A percentile compares a stretch with the other conserved stretches of the same genome.
Evolutionary conservation across 2,797 vertebrate genomes (phyloP).

Genomic region (Hypotaenidia okinawae): DNA sequence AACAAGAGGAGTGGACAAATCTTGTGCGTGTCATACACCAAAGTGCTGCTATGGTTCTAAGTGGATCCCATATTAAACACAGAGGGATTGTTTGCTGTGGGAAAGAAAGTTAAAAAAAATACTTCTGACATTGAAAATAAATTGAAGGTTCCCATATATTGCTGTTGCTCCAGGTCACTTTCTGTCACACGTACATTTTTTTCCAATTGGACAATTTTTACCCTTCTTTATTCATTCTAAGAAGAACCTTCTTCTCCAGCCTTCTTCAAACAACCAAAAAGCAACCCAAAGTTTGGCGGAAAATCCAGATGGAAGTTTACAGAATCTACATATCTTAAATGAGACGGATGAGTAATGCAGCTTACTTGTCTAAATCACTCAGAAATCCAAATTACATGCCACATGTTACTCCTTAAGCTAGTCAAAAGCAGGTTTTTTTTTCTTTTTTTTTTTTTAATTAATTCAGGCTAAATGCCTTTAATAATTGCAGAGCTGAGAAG

Average conservation of each 20-base stretch:
- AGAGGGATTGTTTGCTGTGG: background rate
- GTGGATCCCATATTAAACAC: background rate
- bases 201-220: background rate
- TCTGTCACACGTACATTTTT: background rate
- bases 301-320: constrained; percentile 45
- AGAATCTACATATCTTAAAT: constrained; percentile 36
- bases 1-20: background rate
- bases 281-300: background rate
- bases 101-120: background rate
- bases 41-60: background rate
- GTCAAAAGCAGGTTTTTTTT: background rate
- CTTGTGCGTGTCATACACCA: background rate
- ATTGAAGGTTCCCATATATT: background rate
- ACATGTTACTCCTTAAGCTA: constrained; percentile 57
- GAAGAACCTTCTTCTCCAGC: background rate
- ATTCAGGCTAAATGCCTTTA: constrained; percentile 10
- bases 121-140: background rate
- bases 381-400: constrained; percentile 51
- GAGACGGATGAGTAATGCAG: constrained; percentile 42
- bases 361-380: constrained; percentile 54
- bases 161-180: background rate
- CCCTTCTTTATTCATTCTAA: background rate
- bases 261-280: background rate
- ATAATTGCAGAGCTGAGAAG: constrained; percentile 5
- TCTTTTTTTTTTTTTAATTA: background rate